Evolutionary conservation across 2,797 vertebrate genomes (phyloP).

Genomic region (Rhabdomys pumilio): DNA sequence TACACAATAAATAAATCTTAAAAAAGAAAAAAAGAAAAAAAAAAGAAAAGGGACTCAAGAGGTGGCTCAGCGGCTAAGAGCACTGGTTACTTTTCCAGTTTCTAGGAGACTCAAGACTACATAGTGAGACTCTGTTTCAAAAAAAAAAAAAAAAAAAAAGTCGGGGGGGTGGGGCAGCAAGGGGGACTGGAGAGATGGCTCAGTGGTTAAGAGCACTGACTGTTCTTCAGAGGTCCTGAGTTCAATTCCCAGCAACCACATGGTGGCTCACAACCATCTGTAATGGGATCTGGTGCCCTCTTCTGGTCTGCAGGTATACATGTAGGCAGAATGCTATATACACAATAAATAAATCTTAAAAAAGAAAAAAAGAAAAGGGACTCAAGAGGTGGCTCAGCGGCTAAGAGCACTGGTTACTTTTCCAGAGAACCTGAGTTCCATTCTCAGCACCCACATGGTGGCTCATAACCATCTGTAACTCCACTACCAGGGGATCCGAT

Average conservation of each 20-base stretch:
- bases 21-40: too few relatives aligned
- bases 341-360: neutral
- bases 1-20: too few relatives aligned
- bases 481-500: too few relatives aligned
- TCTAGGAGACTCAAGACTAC: neutral
- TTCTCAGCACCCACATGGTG: neutral
- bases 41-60: too few relatives aligned
- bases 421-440: neutral
- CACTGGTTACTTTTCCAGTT: too few relatives aligned
- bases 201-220: neutral
- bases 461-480: too few relatives aligned
- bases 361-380: neutral
- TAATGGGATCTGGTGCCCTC: neutral
- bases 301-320: neutral
- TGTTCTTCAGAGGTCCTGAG: neutral
- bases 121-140: neutral
- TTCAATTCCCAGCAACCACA: neutral
- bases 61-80: too few relatives aligned
- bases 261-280: neutral
- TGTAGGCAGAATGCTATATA: neutral
- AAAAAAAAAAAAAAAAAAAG: neutral
- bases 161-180: fast-evolving
- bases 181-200: neutral
- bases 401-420: neutral
- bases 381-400: neutral